These are phyloP conservation scores for Harmothoe impar DNA, from an alignment of 2,888 invertebrate species.

Conservation along the genomic window DNA sequence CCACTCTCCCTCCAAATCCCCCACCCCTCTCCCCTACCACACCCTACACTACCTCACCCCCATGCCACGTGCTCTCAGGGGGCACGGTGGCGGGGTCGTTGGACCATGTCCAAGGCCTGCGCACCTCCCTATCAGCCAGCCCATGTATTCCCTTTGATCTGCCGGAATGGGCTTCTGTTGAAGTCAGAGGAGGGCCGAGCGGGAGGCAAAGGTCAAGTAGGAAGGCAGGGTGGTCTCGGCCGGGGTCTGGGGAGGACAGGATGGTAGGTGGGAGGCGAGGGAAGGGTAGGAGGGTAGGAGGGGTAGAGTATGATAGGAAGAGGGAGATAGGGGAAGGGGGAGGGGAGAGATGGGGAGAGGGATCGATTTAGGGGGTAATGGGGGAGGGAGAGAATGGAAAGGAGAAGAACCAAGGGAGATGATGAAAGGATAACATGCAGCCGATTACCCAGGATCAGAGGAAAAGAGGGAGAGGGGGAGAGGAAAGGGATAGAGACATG, in stretches of 20 bases:
- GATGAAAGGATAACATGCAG: too few species aligned
- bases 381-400: too few species aligned
- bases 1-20: not conserved
- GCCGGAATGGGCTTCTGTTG: not conserved
- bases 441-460: too few species aligned
- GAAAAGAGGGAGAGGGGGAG: not conserved
- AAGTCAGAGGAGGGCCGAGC: conserved; percentile 28
- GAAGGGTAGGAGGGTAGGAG: not conserved
- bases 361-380: too few species aligned
- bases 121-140: not conserved
- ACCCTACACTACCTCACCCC: not conserved
- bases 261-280: not conserved
- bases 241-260: not conserved
- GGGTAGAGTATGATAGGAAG: not conserved
- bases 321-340: not conserved
- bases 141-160: conserved; percentile 25
- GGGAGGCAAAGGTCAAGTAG: conserved; percentile 28
- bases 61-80: not conserved
- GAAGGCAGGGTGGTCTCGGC: not conserved
- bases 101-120: conserved; percentile 44
- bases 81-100: conserved; percentile 16
- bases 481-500: not conserved
- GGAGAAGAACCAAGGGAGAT: too few species aligned
- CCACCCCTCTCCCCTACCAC: not conserved
- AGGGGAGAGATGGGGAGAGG: not conserved